Evolutionary conservation across 2,888 invertebrate genomes (phyloP).

Genomic region (Dromius quadrimaculatus): DNA sequence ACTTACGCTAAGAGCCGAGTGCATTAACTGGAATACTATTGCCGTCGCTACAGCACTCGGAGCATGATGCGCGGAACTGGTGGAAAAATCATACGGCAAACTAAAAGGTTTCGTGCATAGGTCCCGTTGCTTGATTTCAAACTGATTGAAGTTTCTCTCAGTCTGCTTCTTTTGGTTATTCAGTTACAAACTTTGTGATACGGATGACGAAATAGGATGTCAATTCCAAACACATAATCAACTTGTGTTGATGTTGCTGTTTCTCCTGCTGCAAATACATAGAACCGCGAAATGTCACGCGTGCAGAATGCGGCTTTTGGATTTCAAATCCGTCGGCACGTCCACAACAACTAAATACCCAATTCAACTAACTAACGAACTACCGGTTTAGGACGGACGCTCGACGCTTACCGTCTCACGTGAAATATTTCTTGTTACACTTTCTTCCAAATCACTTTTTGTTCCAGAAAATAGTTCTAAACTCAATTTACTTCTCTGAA

Average conservation of each 20-base stretch:
- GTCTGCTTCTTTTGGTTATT: conserved; percentile 39
- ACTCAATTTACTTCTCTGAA: conserved; percentile 24
- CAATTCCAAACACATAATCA: conserved; percentile 44
- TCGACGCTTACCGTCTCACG: neutral
- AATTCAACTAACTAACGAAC: conserved; percentile 41
- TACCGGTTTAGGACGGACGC: neutral
- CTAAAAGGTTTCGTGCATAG: conserved; percentile 34
- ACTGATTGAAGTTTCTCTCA: conserved; percentile 43
- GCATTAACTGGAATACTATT: conserved; percentile 28
- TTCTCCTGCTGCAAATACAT: neutral
- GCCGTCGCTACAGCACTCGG: neutral
- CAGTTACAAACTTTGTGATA: conserved; percentile 40
- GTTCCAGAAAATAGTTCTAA: conserved; percentile 3
- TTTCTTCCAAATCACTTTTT: neutral
- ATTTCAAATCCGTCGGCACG: conserved; percentile 23
- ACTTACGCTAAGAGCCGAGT: conserved; percentile 14
- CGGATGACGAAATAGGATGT: conserved; percentile 45
- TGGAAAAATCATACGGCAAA: conserved; percentile 39
- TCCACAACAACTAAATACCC: conserved; percentile 28
- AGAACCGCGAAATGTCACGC: conserved; percentile 19
- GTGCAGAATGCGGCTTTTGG: neutral
- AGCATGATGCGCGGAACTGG: conserved; percentile 10
- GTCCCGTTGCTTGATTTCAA: conserved; percentile 4
- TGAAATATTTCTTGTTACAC: no score
- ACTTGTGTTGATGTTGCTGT: conserved; percentile 8